phyloP scores from a whole-genome alignment of 2,797 vertebrate genomes.

The Mormyrus proboscirostris region DNA sequence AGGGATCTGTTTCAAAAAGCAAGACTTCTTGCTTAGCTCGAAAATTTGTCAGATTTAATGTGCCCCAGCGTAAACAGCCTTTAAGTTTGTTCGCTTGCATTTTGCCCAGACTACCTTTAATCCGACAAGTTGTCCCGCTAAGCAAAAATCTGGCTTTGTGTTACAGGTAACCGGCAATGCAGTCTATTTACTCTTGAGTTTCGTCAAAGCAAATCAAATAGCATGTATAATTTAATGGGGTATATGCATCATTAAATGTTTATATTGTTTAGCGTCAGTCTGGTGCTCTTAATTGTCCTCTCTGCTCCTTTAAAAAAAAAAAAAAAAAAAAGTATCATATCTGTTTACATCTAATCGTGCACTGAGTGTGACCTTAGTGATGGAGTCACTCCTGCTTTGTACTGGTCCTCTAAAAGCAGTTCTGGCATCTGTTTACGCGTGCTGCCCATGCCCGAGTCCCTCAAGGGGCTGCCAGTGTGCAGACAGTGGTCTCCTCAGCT shows the following conservation, averaged over 20 bases:
- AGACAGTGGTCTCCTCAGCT: background rate
- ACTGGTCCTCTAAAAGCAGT: background rate
- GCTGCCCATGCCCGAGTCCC: background rate
- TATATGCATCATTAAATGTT: background rate
- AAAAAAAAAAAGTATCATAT: background rate
- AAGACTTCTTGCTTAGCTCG: background rate
- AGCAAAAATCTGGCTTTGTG: background rate
- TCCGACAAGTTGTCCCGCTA: background rate
- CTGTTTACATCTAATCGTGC: background rate
- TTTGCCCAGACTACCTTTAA: background rate
- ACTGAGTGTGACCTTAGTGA: background rate
- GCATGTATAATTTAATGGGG: background rate
- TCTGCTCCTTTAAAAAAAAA: background rate
- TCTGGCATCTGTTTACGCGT: background rate
- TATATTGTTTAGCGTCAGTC: background rate
- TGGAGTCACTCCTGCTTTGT: background rate
- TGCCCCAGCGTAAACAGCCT: background rate
- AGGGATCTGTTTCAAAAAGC: background rate
- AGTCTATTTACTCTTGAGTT: background rate
- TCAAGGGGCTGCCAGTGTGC: background rate
- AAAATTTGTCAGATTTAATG: background rate
- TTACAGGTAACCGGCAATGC: background rate
- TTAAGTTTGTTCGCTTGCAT: background rate
- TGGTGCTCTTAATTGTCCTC: background rate
- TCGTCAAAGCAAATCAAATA: background rate